Base-by-base conservation (phyloP, 1,140 invertebrate genomes). In the Dendroctonus valens region DNA sequence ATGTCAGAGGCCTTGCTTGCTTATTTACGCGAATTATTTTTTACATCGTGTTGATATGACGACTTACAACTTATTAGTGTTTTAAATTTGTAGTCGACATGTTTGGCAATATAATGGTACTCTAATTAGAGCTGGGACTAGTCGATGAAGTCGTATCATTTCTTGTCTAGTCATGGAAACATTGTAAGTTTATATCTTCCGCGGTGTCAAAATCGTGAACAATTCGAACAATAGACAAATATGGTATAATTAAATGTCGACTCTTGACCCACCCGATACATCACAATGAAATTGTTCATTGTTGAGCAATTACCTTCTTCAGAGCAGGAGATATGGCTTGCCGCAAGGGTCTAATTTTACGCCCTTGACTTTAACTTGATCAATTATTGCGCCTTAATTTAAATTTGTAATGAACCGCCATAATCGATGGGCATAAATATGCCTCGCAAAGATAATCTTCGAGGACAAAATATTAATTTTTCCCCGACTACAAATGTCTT, bases 211-310 rank as follows among this genome's bases (percentile, higher is more conserved):
- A 26, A 26, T 26, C 26, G 26, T 26, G 26, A 26, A 26, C 26
- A 26, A 26, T 26, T 26, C 26, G 26, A 26, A 26, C 26, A 26
- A 26, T 26, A 26, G 26, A 26, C 26, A 26, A 26, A 26, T 26
- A 26, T 26, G 26, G 26, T 51, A 51, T 15, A 51, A 51, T 26
- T 26, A 12, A 51, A 12, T 14, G 49, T 51, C 15, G 49, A 26
- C 37, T 48, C 7, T 51, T 51, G 49, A 51, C 49, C 11, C 11
- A 51, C 49, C 49, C 49, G 37, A 51, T 51, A 51, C 12, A 51
- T 51, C 49, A 51, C 49, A 51, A 51, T 51, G 14, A 51, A 51
- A 51, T 51, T 51, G 49, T 37, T 51, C 8, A 51, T 51, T 14
- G 49, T 14, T 51, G 15, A 12, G 49, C 12, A 14, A 51, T 26